Evolutionary conservation across 2,113 vertebrate species (phyloP), one percentile per base, ranked within the genome.

Genomic region (Jacana jacana): DNA sequence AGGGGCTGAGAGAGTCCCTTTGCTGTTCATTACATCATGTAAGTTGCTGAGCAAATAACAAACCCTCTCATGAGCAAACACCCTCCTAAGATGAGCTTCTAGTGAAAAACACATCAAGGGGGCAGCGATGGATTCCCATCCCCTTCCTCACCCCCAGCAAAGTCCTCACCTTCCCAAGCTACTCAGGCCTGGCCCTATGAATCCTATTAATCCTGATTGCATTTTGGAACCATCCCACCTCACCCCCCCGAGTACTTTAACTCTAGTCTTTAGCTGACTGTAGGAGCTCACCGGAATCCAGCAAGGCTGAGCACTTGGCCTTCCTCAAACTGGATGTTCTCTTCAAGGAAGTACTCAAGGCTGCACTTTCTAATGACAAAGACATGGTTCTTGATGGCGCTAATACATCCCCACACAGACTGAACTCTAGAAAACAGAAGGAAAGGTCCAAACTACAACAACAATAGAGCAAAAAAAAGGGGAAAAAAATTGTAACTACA

Each of bases 251-350:
- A 64, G 10, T 3, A 35, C 31, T 60, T 44, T 3, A 71, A 7
- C 22, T 25, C 8, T 17, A 54, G n/a, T 37, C 42, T 57, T 55
- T 49, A 71, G 54, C 30, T 64, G 54, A 31, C 40, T 66, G 39
- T 14, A 35, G 28, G 58, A 78, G 46, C 91, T 97, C 89, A 98
- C 95, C 93, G 58, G 89, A 86, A 55, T 97, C 93, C 7, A 95
- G 86, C 68, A 96, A 58, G 52, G 89, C 63, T 27, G 91, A 90
- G 75, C 91, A 87, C 20, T 77, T 88, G 7, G 97, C 94, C 65
- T 97, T 98, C 96, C 94, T 99, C 81, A 99, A 95, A 96, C 97
- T 98, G 10, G 98, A 95, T 1, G 98, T 95, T 93, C 97, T 98
- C 88, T 98, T 98, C 15, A 99, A 63, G 8, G 97, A 94, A 15